phyloP scores from a whole-genome alignment of 2,113 vertebrate species.

The Toxostoma redivivum region DNA sequence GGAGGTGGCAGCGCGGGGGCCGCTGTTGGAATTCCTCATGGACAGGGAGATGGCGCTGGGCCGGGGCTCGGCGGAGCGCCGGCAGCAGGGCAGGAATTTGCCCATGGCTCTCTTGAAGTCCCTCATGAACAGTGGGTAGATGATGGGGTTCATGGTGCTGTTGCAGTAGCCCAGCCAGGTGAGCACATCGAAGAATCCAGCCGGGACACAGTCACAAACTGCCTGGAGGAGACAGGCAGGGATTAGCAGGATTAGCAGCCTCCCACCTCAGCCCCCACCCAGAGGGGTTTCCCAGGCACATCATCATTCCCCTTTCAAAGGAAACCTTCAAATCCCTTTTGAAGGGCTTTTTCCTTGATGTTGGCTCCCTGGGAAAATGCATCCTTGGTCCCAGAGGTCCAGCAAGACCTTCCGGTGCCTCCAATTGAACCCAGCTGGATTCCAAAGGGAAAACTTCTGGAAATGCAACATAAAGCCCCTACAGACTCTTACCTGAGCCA shows the following conservation, averaged over 20 bases:
- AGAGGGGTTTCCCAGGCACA: fast-evolving
- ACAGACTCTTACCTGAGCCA: slow-evolving; percentile 81
- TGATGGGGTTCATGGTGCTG: slow-evolving; percentile 98
- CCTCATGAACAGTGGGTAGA: slow-evolving; percentile 96
- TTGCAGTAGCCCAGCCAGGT: slow-evolving; percentile 98
- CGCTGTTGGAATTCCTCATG: slow-evolving; percentile 88
- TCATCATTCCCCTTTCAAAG: background rate
- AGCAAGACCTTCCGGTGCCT: background rate
- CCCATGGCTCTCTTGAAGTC: slow-evolving; percentile 95
- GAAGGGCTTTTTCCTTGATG: background rate
- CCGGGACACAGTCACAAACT: slow-evolving; percentile 85
- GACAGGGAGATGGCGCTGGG: slow-evolving; percentile 85
- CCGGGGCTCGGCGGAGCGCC: slow-evolving; percentile 56
- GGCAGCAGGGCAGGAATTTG: slow-evolving; percentile 84
- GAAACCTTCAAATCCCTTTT: background rate
- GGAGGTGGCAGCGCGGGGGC: slow-evolving; percentile 50
- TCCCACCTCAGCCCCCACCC: background rate
- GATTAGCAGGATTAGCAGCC: background rate
- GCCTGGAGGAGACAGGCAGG: slow-evolving; percentile 71
- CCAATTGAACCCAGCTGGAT: background rate
- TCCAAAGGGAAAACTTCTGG: background rate
- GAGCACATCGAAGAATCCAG: slow-evolving; percentile 85
- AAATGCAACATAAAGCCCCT: fast-evolving
- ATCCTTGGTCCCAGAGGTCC: background rate
- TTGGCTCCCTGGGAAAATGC: background rate